A percentile compares a stretch with the other conserved stretches of the same genome.
These are phyloP conservation scores for Syrmaticus mikado DNA, from an alignment of 2,113 vertebrate genomes.

Conservation along the genomic window DNA sequence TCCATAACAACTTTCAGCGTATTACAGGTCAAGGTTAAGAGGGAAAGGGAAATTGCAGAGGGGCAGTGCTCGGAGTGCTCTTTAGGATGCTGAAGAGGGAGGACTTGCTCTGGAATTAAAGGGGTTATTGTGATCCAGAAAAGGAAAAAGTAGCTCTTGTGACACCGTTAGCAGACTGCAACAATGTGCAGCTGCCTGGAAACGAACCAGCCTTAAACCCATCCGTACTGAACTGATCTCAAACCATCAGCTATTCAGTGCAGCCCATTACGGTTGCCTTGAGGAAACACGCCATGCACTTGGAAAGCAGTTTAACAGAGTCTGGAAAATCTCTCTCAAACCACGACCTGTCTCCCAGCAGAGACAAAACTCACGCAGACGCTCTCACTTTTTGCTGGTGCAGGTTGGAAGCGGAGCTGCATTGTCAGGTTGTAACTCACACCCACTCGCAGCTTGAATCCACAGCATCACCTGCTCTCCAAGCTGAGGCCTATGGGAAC, in stretches of 20 bases:
- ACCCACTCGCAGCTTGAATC: neutral
- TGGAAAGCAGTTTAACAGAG: constrained; percentile 5
- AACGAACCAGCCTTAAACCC: neutral
- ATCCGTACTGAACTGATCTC: neutral
- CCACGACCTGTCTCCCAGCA: constrained; percentile 8
- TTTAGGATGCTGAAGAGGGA: constrained; percentile 5
- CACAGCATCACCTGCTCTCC: neutral
- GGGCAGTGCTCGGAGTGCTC: constrained; percentile 3
- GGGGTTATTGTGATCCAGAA: neutral
- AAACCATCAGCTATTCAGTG: neutral
- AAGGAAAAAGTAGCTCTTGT: neutral
- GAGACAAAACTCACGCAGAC: neutral
- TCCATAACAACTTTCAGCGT: constrained; percentile 53
- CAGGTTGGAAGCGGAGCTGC: neutral
- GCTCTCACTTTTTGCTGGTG: neutral
- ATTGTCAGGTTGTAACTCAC: neutral
- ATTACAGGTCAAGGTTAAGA: constrained; percentile 67
- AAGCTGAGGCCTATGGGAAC: rapidly evolving
- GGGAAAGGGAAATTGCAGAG: constrained; percentile 48
- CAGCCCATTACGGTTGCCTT: neutral
- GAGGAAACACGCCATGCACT: neutral
- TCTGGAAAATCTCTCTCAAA: constrained; percentile 56
- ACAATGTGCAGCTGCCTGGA: neutral
- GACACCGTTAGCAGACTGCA: neutral
- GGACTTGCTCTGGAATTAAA: neutral